Conservation (phyloP, 1,140 invertebrate species). For the Aphaenogaster ashmeadi region DNA sequence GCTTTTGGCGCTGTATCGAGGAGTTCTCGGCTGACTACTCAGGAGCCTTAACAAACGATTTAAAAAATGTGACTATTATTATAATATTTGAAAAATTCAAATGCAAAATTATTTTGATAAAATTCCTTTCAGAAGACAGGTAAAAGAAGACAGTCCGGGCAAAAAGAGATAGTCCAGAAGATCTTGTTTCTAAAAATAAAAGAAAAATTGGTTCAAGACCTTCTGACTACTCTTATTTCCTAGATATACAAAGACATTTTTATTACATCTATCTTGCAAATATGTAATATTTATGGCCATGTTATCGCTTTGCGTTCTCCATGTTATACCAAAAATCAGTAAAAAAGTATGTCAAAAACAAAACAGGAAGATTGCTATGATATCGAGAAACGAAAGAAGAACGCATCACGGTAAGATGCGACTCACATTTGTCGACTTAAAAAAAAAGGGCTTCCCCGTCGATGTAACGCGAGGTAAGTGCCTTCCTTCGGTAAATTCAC, state of each 20-base stretch:
- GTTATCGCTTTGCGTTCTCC: not conserved
- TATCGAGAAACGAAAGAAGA: slow-evolving; percentile 16
- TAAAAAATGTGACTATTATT: not conserved
- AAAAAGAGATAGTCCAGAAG: not conserved
- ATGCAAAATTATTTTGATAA: not conserved
- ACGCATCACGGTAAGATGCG: slow-evolving; percentile 30
- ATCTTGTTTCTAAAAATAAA: slow-evolving; percentile 6
- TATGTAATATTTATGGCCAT: not conserved
- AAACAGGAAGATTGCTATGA: not conserved
- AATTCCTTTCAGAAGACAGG: not conserved
- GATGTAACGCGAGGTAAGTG: slow-evolving; percentile 62
- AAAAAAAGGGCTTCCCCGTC: slow-evolving; percentile 29
- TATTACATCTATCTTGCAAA: slow-evolving; percentile 11
- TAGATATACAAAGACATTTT: not conserved
- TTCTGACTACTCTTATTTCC: not conserved
- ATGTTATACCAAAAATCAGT: not conserved
- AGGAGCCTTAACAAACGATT: not conserved
- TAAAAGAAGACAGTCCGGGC: not conserved
- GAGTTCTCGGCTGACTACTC: too few relatives aligned
- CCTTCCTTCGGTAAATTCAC: slow-evolving; percentile 67
- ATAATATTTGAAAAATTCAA: not conserved
- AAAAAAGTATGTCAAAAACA: not conserved
- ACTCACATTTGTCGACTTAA: slow-evolving; percentile 58
- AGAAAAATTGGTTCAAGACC: not conserved
- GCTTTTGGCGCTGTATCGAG: too few relatives aligned